phyloP scores from a whole-genome alignment of 2,888 invertebrate species.

The Bembecia ichneumoniformis region DNA sequence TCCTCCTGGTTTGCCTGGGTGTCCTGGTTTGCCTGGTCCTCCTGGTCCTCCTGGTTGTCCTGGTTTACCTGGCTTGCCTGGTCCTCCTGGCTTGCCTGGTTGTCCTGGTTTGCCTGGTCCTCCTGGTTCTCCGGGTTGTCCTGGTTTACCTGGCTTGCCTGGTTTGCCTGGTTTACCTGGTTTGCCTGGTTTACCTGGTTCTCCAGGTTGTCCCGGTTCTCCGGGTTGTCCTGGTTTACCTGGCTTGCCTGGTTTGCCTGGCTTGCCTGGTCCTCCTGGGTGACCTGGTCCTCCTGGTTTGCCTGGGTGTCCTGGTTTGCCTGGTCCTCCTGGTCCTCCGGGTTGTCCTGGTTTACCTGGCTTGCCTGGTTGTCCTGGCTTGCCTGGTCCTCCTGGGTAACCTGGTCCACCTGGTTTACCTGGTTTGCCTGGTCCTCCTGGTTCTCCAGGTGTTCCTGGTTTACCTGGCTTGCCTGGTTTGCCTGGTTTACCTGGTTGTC shows the following conservation, averaged over 20 bases:
- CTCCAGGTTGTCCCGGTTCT: background rate
- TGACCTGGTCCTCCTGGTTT: background rate
- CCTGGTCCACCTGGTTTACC: background rate
- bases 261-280: background rate
- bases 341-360: background rate
- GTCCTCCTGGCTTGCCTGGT: background rate
- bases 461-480: background rate
- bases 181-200: background rate
- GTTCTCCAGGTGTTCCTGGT: background rate
- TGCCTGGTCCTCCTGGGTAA: background rate
- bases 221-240: background rate
- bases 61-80: background rate
- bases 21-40: background rate
- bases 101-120: background rate
- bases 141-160: background rate
- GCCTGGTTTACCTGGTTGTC: background rate
- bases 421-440: background rate
- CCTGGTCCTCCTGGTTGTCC: background rate
- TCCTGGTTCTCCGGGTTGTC: background rate
- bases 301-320: background rate
- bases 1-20: background rate
- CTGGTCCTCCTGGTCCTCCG: background rate
- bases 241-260: background rate
- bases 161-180: background rate
- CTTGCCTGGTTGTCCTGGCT: background rate